These are phyloP conservation scores for Erebia palarica DNA, from an alignment of 2,888 invertebrate species.

Conservation along the genomic window DNA sequence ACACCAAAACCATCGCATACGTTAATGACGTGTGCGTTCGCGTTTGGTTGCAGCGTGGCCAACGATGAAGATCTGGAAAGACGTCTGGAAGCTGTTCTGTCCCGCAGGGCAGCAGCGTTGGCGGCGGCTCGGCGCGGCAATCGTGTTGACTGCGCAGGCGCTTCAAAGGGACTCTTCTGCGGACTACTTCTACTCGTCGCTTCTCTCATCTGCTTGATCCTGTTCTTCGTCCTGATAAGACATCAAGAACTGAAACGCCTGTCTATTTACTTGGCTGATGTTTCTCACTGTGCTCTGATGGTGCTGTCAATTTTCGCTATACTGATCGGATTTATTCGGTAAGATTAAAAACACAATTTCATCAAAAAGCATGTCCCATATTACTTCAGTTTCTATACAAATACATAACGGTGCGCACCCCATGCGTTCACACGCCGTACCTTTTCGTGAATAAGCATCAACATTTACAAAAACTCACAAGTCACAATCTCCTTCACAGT, in stretches of 20 bases:
- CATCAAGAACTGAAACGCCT: conserved; percentile 91
- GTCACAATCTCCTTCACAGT: no score
- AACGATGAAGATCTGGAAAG: conserved; percentile 93
- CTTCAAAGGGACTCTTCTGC: conserved; percentile 96
- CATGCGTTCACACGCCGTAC: no score
- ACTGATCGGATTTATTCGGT: conserved; percentile 95
- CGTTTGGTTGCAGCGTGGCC: conserved; percentile 81
- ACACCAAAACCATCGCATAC: conserved; percentile 42
- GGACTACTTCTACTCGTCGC: conserved; percentile 94
- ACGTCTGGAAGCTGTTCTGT: conserved; percentile 93
- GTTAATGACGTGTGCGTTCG: conserved; percentile 62
- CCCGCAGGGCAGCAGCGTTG: conserved; percentile 92
- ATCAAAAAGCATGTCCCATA: neutral
- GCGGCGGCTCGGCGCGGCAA: conserved; percentile 92
- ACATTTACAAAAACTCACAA: no score
- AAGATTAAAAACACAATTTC: conserved; percentile 48
- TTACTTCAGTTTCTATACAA: no score
- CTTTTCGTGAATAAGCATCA: no score
- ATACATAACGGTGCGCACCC: no score
- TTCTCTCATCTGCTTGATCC: conserved; percentile 95
- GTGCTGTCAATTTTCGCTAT: conserved; percentile 94
- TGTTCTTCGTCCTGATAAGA: conserved; percentile 97
- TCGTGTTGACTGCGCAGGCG: conserved; percentile 96
- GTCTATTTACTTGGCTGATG: conserved; percentile 95
- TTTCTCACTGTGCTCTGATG: conserved; percentile 94